A percentile compares a stretch with the other conserved stretches of the same genome.
Evolutionary conservation across 2,888 invertebrate genomes (phyloP).

Genomic region (Cosmia pyralina): DNA sequence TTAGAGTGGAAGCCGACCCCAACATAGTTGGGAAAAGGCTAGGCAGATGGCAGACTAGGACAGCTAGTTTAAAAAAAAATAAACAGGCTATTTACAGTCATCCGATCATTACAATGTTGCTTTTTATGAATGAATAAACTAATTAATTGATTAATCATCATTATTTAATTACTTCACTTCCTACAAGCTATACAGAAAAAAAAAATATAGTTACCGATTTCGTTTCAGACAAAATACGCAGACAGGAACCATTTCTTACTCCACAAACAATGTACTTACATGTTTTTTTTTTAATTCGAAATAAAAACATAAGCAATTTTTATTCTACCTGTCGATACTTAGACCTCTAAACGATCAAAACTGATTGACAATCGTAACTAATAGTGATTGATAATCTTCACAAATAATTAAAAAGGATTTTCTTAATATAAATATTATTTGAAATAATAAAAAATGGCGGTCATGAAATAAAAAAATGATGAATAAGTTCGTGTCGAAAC

Average conservation of each 20-base stretch:
- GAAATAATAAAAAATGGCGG: conserved; percentile 31
- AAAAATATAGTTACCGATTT: not conserved
- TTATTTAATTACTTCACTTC: too few relatives aligned
- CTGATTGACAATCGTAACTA: conserved; percentile 65
- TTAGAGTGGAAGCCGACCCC: too few relatives aligned
- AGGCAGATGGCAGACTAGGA: too few relatives aligned
- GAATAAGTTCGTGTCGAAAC: conserved; percentile 48
- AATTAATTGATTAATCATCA: too few relatives aligned
- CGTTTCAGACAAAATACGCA: not conserved
- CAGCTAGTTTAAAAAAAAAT: too few relatives aligned
- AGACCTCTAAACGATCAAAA: conserved; percentile 34
- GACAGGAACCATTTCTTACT: conserved; percentile 20
- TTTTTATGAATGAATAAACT: too few relatives aligned
- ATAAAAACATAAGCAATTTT: conserved; percentile 16
- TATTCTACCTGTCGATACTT: conserved; percentile 22
- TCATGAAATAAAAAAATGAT: conserved; percentile 47
- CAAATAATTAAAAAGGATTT: conserved; percentile 48
- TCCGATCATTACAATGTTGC: too few relatives aligned
- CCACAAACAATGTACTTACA: not conserved
- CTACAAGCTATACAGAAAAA: too few relatives aligned
- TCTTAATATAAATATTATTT: conserved; percentile 21
- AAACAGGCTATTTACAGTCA: too few relatives aligned
- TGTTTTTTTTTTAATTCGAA: not conserved
- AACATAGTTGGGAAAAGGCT: too few relatives aligned
- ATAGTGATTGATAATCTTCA: conserved; percentile 60